Conservation (phyloP, 2,113 vertebrate species). For the Aptenodytes forsteri region DNA sequence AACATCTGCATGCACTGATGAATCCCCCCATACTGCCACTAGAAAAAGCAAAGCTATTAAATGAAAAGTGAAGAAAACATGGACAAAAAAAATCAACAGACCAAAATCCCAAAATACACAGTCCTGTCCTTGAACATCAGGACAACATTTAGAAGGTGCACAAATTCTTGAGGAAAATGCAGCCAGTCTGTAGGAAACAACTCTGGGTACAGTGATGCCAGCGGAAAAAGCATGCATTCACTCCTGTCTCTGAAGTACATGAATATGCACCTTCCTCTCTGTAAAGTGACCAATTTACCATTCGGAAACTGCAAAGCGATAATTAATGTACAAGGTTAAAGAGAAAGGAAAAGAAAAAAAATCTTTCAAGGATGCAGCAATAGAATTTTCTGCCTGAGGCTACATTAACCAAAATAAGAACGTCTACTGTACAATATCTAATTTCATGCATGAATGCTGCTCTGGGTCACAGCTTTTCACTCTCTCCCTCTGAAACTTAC, state of each 20-base stretch:
- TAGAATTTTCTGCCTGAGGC: conserved; percentile 37
- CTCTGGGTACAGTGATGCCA: neutral
- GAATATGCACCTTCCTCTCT: conserved; percentile 19
- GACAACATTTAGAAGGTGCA: neutral
- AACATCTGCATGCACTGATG: neutral
- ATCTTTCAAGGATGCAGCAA: conserved; percentile 14
- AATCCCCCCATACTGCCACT: neutral
- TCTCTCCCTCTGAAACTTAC: neutral
- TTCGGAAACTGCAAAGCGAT: neutral
- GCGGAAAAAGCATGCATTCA: neutral
- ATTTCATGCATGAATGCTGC: conserved; percentile 48
- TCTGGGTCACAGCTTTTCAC: neutral
- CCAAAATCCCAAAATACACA: neutral
- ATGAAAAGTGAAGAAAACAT: neutral
- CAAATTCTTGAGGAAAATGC: neutral
- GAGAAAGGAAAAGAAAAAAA: neutral
- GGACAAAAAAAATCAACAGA: neutral
- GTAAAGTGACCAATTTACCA: neutral
- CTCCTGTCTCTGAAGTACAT: neutral
- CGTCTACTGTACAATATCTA: conserved; percentile 12
- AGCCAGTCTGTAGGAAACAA: neutral
- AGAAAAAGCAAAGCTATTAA: neutral
- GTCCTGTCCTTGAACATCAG: neutral
- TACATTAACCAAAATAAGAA: conserved; percentile 46
- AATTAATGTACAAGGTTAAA: conserved; percentile 46